Evolutionary conservation across 2,888 invertebrate genomes (phyloP), one percentile per base, ranked within the genome.

Genomic region (Pristionchus arcanus): DNA sequence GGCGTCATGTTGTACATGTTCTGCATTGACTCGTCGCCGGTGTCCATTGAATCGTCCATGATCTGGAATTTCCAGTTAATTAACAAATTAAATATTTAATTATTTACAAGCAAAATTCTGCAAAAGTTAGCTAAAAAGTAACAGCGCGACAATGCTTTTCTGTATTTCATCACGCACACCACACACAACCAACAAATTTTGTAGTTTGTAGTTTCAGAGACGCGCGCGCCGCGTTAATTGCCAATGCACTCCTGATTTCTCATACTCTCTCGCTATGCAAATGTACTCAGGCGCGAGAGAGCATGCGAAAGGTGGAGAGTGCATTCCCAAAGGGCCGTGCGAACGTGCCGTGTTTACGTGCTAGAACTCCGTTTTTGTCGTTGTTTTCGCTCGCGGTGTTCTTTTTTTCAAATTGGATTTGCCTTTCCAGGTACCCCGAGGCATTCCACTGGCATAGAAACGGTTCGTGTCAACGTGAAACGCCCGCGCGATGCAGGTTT

Each of bases 21-120:
- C 59, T 86, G 63, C 37, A 49, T 49, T 0, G 66, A 34, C 31
- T 28, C 34, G 25, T n/a, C n/a, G 19, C 31, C 59, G 2, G 7
- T 13, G 66, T 87, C 87, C 87, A 85, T 85, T 21, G 87, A 49
- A 0, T 87, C 87, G 21, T 68, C 87, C 87, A 87, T 87, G 16
- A 53, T 42, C 87, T 87, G 31, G 19, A 42, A 34, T 42, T 13
- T 9, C 42, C 42, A 81, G 13, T 49, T 0, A 53, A 81, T 11
- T 49, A n/a, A 21, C 15, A 81, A 21, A 11, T 49, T 11, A 42
- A 49, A 81, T 71, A 37, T 42, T 7, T 25, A 81, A n/a, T 25
- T 53, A 49, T 25, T 42, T 19, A 37, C 77, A 77, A 7, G 1
- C 2, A 3, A n/a, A 53, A 15, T 49, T 16, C 21, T 53, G 21